Percentiles rank a stretch among this genome's conserved stretches.
These are phyloP conservation scores for Panopea generosa DNA, from an alignment of 2,888 invertebrate species.

Conservation along the genomic window DNA sequence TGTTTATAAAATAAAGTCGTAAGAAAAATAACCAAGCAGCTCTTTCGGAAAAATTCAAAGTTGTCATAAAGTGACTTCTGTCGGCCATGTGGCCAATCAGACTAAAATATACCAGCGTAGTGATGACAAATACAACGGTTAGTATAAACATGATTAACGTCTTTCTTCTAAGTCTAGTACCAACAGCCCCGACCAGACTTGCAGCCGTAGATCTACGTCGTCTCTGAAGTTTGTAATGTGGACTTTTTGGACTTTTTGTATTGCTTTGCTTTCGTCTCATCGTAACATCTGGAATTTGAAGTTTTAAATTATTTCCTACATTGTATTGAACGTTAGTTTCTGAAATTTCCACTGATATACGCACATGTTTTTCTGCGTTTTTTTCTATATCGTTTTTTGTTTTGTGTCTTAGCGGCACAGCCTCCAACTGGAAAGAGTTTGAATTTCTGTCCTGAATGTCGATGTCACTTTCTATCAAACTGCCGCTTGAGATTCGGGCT, in stretches of 20 bases:
- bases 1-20: conserved; percentile 60
- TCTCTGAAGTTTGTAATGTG: background rate
- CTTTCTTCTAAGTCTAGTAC: conserved; percentile 47
- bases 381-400: background rate
- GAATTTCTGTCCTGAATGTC: background rate
- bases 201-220: conserved; percentile 49
- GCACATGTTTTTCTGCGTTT: background rate
- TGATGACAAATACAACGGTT: conserved; percentile 47
- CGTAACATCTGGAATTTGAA: background rate
- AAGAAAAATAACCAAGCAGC: conserved; percentile 57
- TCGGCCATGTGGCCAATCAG: conserved; percentile 44
- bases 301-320: background rate
- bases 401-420: background rate
- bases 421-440: background rate
- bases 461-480: conserved; percentile 9
- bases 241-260: background rate
- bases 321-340: background rate
- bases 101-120: conserved; percentile 52
- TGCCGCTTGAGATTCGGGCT: background rate
- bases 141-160: conserved; percentile 62
- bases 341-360: background rate
- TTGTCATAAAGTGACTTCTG: conserved; percentile 18
- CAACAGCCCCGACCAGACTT: conserved; percentile 29
- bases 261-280: conserved; percentile 9
- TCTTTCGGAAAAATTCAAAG: conserved; percentile 29